Evolutionary conservation across 2,888 invertebrate genomes (phyloP).

Genomic region (Smittia sp.): DNA sequence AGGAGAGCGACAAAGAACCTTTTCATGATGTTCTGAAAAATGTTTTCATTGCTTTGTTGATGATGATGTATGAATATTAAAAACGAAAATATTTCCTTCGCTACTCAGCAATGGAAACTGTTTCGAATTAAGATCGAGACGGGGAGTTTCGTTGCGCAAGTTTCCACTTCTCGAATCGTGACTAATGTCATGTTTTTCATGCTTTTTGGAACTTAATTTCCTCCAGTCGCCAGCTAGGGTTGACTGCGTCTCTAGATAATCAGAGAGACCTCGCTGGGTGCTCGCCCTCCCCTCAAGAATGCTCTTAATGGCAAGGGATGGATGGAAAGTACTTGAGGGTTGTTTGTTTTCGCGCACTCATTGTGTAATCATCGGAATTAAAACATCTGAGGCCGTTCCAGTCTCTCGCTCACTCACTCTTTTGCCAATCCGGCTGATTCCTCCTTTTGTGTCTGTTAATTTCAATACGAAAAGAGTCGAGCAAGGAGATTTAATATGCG

Average conservation of each 20-base stretch:
- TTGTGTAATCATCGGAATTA: conserved; percentile 38
- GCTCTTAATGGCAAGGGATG: conserved; percentile 5
- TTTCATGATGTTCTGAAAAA: not conserved
- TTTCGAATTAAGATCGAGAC: not conserved
- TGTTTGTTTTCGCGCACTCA: conserved; percentile 39
- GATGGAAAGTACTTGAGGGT: conserved; percentile 26
- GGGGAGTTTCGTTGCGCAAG: not conserved
- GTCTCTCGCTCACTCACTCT: not conserved
- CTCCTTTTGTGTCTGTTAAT: conserved; percentile 10
- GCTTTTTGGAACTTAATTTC: not conserved
- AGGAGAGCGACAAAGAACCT: no score
- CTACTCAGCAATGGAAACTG: not conserved
- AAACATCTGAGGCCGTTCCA: conserved; percentile 30
- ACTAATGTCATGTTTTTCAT: conserved; percentile 22
- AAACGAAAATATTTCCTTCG: not conserved
- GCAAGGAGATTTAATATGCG: conserved; percentile 34
- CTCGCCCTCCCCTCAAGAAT: no score
- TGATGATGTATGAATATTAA: not conserved
- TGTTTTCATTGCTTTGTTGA: not conserved
- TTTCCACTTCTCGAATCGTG: conserved; percentile 7
- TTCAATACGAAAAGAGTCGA: not conserved
- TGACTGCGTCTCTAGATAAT: not conserved
- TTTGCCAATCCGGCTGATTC: not conserved
- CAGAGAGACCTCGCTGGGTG: not conserved
- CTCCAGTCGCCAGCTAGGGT: not conserved